Conservation (phyloP, 1,140 invertebrate genomes). For the Lasioglossum albipes region DNA sequence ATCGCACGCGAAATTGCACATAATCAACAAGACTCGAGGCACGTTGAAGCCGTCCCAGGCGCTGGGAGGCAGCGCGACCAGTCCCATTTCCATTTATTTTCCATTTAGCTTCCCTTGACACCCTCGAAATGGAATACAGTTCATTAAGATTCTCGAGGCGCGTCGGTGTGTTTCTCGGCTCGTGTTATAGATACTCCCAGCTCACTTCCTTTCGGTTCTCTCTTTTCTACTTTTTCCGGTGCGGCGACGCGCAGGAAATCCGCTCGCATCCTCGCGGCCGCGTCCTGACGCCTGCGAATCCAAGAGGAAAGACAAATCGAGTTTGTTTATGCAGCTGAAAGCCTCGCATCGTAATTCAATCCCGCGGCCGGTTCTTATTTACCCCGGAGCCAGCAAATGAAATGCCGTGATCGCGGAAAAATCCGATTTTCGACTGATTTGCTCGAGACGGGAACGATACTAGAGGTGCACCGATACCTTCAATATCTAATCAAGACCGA, state of each 20-base stretch:
- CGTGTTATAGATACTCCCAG: not conserved
- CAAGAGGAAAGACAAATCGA: slow-evolving; percentile 10
- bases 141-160: slow-evolving; percentile 25
- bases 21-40: not conserved
- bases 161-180: slow-evolving; percentile 1
- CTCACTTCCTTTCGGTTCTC: no score
- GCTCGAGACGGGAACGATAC: not conserved
- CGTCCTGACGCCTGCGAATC: not conserved
- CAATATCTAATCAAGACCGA: not conserved
- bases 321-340: slow-evolving; percentile 26
- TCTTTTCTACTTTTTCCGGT: not conserved
- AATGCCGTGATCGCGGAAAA: not conserved
- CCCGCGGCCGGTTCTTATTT: slow-evolving; percentile 7
- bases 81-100: slow-evolving; percentile 26
- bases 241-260: not conserved
- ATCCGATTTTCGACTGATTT: slow-evolving; percentile 13
- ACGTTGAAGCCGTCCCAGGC: not conserved
- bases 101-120: slow-evolving; percentile 10
- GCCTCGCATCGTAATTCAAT: slow-evolving; percentile 21
- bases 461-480: not conserved
- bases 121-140: not conserved
- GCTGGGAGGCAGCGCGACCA: no score
- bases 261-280: no score
- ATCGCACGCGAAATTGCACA: not conserved
- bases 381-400: not conserved